These are phyloP conservation scores for Aproaerema taeniolella DNA, from an alignment of 2,888 invertebrate genomes.

Conservation along the genomic window DNA sequence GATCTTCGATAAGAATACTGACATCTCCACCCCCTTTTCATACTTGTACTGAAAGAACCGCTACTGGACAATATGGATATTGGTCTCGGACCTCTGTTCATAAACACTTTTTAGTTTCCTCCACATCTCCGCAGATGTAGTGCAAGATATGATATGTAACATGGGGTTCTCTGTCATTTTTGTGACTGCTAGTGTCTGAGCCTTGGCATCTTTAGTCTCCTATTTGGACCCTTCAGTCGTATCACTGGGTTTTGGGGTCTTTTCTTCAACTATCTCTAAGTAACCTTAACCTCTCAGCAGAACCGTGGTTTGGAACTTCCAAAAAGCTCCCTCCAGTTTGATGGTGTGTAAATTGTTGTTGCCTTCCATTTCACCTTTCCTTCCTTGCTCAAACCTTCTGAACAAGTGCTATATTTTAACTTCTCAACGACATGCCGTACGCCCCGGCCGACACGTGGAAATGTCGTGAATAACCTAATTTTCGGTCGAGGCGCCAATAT, in stretches of 20 bases:
- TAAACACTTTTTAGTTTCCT: constrained; percentile 27
- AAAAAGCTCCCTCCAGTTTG: constrained; percentile 26
- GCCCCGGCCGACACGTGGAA: neutral
- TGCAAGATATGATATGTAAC: constrained; percentile 28
- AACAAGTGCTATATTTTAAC: too few species aligned
- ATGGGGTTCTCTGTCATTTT: constrained; percentile 28
- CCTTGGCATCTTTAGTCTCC: constrained; percentile 26
- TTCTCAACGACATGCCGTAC: neutral
- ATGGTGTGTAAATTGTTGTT: constrained; percentile 11
- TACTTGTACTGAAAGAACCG: constrained; percentile 26
- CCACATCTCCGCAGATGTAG: constrained; percentile 31
- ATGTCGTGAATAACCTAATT: neutral
- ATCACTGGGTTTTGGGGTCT: constrained; percentile 18
- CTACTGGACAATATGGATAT: constrained; percentile 32
- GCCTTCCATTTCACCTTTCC: neutral
- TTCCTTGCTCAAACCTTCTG: neutral
- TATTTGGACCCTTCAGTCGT: constrained; percentile 15
- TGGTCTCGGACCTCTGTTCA: constrained; percentile 32
- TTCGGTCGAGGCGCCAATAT: neutral
- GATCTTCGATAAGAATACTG: constrained; percentile 20
- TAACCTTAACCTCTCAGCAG: constrained; percentile 21
- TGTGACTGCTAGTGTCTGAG: constrained; percentile 26
- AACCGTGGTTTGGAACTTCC: constrained; percentile 28
- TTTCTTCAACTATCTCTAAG: constrained; percentile 23
- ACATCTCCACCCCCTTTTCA: constrained; percentile 19